Evolutionary conservation across 2,888 invertebrate species (phyloP).

Genomic region (Hecatera dysodea): DNA sequence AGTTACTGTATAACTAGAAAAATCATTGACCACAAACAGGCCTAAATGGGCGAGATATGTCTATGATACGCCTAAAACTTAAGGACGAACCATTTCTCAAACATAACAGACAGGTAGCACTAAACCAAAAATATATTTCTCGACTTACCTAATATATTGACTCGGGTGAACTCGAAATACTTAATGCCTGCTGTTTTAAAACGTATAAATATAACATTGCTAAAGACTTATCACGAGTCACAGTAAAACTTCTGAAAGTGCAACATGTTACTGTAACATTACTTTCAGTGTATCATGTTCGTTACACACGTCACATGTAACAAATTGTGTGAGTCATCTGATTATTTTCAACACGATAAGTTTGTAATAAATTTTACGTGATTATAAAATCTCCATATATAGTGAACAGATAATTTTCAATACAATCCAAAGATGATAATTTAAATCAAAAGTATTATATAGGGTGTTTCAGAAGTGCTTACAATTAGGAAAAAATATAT

Average conservation of each 20-base stretch:
- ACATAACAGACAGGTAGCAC: constrained; percentile 30
- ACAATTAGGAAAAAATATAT: no score
- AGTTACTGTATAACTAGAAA: no score
- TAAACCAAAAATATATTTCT: constrained; percentile 64
- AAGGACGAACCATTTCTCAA: constrained; percentile 15
- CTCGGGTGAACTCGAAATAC: no score
- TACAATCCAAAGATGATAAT: no score
- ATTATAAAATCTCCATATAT: no score
- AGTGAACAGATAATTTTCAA: no score
- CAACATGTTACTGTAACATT: constrained; percentile 3
- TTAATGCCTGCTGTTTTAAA: background rate
- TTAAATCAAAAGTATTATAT: no score
- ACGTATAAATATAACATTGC: constrained; percentile 9
- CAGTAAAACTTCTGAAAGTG: background rate
- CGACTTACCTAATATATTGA: constrained; percentile 31
- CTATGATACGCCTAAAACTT: background rate
- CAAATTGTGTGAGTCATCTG: background rate
- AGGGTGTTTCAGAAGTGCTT: no score
- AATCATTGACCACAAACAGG: no score
- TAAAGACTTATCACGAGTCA: constrained; percentile 15
- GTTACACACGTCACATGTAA: constrained; percentile 19
- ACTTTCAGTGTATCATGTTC: constrained; percentile 10
- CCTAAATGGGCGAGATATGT: background rate
- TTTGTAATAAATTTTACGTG: no score
- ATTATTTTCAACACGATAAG: no score